phyloP scores from a whole-genome alignment of 2,888 invertebrate species.

The Tipula confusa region DNA sequence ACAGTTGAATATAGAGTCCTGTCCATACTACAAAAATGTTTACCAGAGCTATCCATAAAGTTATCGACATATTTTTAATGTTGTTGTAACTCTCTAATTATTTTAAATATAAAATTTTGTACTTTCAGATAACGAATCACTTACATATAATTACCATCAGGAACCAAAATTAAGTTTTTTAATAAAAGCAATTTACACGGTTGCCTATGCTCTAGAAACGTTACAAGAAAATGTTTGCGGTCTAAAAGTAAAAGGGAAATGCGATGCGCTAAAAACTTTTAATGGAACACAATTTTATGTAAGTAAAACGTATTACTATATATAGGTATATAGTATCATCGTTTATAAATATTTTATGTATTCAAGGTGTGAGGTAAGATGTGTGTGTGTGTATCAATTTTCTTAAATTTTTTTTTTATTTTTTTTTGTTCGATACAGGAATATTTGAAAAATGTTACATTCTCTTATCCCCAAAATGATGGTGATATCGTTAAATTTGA shows the following conservation, averaged over 20 bases:
- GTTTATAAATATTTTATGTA: constrained; percentile 39
- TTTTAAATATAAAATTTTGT: too few relatives aligned
- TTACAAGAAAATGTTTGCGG: constrained; percentile 65
- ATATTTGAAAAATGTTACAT: constrained; percentile 67
- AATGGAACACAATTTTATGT: constrained; percentile 64
- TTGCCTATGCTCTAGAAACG: constrained; percentile 67
- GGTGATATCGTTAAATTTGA: constrained; percentile 66
- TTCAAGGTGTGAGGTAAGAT: not conserved
- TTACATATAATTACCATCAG: constrained; percentile 57
- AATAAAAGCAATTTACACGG: constrained; percentile 70
- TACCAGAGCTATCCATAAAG: too few relatives aligned
- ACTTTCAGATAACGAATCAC: constrained; percentile 54
- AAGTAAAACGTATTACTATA: not conserved
- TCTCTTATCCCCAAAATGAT: constrained; percentile 52
- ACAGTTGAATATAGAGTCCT: too few relatives aligned
- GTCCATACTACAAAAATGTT: too few relatives aligned
- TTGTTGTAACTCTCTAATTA: too few relatives aligned
- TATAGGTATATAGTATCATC: too few relatives aligned
- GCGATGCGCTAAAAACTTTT: constrained; percentile 63
- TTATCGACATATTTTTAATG: too few relatives aligned
- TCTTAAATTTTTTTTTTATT: not conserved
- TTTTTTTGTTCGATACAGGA: constrained; percentile 48
- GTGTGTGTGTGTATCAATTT: too few relatives aligned
- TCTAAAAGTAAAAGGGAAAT: constrained; percentile 52
- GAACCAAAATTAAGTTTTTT: constrained; percentile 78